Evolutionary conservation across 2,797 vertebrate species (phyloP), one percentile per base, ranked within the genome.

Genomic region (Pitangus sulphuratus): DNA sequence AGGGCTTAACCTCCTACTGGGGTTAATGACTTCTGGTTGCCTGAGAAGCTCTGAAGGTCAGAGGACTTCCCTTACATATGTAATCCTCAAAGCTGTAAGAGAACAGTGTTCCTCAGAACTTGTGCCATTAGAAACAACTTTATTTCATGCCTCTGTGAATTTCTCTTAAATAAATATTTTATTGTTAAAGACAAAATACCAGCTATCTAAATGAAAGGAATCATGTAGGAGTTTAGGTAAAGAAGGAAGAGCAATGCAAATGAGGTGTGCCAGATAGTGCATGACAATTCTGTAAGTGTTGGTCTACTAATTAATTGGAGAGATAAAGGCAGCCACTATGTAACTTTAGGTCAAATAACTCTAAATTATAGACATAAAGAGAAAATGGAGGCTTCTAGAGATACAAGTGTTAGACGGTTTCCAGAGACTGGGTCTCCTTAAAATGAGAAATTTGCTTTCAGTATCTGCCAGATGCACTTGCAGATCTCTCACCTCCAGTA

Each of bases 21-120:
- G 45, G 18, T 61, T 51, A 89, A 84, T 69, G 58, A 50, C 42
- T 69, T 12, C 44, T 61, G 31, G 54, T 51, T 84, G 33, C 18
- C n/a, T 81, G 48, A 58, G 78, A 79, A 89, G 39, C 66, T 93
- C 79, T 87, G 84, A 89, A 77, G 66, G 66, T 89, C 66, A 72
- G 31, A 79, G 60, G 74, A 30, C 69, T 33, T 20, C 42, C 79
- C 2, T 20, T 53, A 58, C 26, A 47, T 9, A 2, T 47, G 64
- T 54, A 92, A 68, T 72, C 20, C 37, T 82, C 60, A 45, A 81
- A 95, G 65, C 39, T 72, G 33, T 42, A 54, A 47, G 75, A 66
- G 8, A 64, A 28, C 24, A 53, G 26, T 9, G 28, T 7, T 77
- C 30, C 44, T 74, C 62, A 84, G 89, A 94, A 70, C 16, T 31